Evolutionary conservation across 2,888 invertebrate genomes (phyloP).

Genomic region (Lysandra bellargus): DNA sequence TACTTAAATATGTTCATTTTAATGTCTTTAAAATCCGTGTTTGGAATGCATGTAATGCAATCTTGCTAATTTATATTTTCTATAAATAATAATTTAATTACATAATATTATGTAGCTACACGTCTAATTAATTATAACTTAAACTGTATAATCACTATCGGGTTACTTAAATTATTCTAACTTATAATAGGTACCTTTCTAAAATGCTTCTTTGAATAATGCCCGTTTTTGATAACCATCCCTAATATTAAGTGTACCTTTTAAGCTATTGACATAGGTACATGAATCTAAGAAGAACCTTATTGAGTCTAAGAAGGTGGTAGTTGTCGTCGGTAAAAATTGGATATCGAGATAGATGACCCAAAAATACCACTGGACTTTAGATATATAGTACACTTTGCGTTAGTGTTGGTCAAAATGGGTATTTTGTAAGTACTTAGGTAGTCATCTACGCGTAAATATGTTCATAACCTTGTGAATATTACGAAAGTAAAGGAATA

Average conservation of each 20-base stretch:
- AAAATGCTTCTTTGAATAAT: not conserved
- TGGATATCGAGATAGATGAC: not conserved
- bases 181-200: not conserved
- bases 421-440: not conserved
- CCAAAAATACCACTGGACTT: not conserved
- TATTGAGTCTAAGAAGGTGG: not conserved
- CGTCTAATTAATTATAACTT: not conserved
- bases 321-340: not conserved
- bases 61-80: not conserved
- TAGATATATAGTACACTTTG: not conserved
- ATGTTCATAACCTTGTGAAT: not conserved
- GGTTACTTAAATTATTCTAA: not conserved
- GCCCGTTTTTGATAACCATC: not conserved
- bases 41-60: conserved; percentile 9
- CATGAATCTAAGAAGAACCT: too few relatives aligned
- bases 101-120: not conserved
- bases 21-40: not conserved
- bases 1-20: conserved; percentile 27
- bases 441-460: not conserved
- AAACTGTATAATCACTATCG: not conserved
- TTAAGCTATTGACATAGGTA: not conserved
- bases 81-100: not conserved
- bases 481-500: not conserved
- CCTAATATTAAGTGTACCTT: not conserved
- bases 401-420: not conserved